Conservation (phyloP, 2,113 vertebrate species). For the Petrocephalus microphthalmus region DNA sequence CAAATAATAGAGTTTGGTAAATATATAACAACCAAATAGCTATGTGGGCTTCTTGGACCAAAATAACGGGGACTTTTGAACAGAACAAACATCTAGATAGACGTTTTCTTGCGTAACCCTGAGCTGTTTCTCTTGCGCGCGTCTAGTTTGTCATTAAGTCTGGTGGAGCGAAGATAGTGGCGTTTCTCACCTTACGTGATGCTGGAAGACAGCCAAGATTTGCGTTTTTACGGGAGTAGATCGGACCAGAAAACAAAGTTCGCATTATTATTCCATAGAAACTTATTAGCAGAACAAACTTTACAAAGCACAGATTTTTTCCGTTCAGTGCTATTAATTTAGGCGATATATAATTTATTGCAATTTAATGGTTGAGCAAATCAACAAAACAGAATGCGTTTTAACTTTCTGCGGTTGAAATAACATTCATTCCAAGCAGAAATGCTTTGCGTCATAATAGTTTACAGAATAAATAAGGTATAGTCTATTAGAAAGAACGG, state of each 20-base stretch:
- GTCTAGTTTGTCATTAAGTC: background rate
- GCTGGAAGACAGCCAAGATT: background rate
- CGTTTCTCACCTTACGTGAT: background rate
- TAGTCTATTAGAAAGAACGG: background rate
- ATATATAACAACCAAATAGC: background rate
- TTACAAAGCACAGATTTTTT: background rate
- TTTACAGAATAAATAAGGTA: background rate
- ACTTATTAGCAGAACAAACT: background rate
- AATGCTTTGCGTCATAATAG: background rate
- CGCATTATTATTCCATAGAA: background rate
- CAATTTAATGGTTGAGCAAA: background rate
- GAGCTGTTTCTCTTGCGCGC: background rate
- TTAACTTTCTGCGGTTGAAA: background rate
- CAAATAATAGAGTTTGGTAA: background rate
- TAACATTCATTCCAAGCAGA: background rate
- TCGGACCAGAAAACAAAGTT: conserved; percentile 6
- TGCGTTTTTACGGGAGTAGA: background rate
- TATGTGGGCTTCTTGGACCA: background rate
- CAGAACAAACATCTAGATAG: background rate
- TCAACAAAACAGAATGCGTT: background rate
- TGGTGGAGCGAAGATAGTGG: background rate
- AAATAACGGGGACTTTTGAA: background rate
- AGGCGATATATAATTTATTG: background rate
- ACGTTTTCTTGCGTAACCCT: background rate
- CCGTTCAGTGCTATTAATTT: background rate